Base-by-base conservation (phyloP, 1,140 invertebrate species). In the Reticulitermes speratus region DNA sequence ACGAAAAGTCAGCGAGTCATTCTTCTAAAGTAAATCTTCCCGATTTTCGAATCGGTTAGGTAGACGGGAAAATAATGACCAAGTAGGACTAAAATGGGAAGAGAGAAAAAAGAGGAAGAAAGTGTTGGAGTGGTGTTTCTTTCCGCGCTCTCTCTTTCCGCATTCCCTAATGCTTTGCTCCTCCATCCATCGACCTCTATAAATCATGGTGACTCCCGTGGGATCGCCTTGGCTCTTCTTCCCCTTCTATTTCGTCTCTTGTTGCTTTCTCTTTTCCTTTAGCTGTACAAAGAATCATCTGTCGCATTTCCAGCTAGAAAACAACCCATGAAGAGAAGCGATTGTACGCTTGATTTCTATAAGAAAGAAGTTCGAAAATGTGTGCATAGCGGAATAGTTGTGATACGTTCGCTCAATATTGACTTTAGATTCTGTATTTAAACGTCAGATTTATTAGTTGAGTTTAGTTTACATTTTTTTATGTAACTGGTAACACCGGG, bases 141-240 rank as follows among this genome's bases (percentile, higher is more conserved):
- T 19, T 16, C 52, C 52, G 14, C 19, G 14, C 19, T 12, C 52
- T 21, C 19, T 0, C 52, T 48, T 19, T 19, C 65, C 65, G 65
- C 25, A 30, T 75, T 75, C 65, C 65, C 65, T n/a, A 75, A 16
- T 75, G 65, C 65, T 75, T 30, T 6, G 65, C n/a, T 30, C 65
- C 65, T 75, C 7, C 65, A 75, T 25, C 65, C 65, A 75, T 75
- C 65, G 65, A 6, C 25, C n/a, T 75, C 65, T 75, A 75, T 75
- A 75, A 75, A 75, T 75, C 65, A 75, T 75, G 65, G 65, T 9
- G n/a, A 75, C 65, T 75, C 65, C 65, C 65, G 11, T 75, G 65
- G 65, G 65, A 16, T 75, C 65, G 65, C n/a, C 25, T 30, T 25
- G 25, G n/a, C 65, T 25, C 25, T 30, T 25, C 65, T 75, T 3